Evolutionary conservation across 2,888 invertebrate genomes (phyloP).

Genomic region (Slavum lentiscoides): DNA sequence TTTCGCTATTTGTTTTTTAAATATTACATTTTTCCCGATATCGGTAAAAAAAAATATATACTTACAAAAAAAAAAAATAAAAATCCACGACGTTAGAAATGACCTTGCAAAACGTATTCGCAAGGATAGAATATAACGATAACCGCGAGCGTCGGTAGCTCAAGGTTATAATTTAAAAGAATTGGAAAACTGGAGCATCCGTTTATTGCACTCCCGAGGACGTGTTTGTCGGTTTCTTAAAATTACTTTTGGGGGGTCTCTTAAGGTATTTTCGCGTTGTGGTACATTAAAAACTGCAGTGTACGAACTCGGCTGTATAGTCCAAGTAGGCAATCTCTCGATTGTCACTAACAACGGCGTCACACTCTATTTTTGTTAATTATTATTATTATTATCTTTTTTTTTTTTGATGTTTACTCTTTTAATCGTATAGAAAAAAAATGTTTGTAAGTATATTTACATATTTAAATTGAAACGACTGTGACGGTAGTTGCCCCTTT

Average conservation of each 20-base stretch:
- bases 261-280: slow-evolving; percentile 4
- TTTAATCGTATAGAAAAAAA: slow-evolving; percentile 4
- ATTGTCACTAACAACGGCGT: not conserved
- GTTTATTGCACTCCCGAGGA: slow-evolving; percentile 47
- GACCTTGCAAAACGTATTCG: not conserved
- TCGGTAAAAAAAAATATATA: not conserved
- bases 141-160: not conserved
- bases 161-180: slow-evolving; percentile 38
- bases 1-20: not conserved
- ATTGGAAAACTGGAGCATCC: slow-evolving; percentile 29
- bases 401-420: not conserved
- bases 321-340: slow-evolving; percentile 30
- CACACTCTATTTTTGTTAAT: not conserved
- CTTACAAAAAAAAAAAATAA: not conserved
- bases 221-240: slow-evolving; percentile 27
- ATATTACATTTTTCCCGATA: not conserved
- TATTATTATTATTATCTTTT: not conserved
- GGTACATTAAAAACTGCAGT: slow-evolving; percentile 12
- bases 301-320: not conserved
- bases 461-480: slow-evolving; percentile 8
- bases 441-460: not conserved
- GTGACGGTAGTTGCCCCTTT: not conserved
- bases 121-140: not conserved
- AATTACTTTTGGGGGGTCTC: slow-evolving; percentile 49
- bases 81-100: not conserved